Evolutionary conservation across 2,113 vertebrate species (phyloP), one percentile per base, ranked within the genome.

Genomic region (Oostethus manadensis): DNA sequence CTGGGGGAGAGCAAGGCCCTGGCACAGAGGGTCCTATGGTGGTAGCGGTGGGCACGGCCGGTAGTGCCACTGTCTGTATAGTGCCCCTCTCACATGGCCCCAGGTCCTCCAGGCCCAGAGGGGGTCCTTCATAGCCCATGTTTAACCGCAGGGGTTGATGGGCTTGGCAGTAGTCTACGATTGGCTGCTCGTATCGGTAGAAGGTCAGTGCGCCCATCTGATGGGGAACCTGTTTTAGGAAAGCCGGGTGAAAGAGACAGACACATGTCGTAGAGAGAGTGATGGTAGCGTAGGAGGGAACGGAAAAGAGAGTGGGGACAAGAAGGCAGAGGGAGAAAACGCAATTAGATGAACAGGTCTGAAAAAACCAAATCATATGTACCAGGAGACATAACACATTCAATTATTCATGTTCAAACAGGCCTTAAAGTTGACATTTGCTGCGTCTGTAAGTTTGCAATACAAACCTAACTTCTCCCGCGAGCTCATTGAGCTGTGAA

Each of bases 161-260:
- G 48, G 90, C 89, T 76, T 91, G 90, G 85, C 90, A 92, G 88
- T 90, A 92, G 80, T 91, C 90, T 61, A 91, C 88, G 16, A 92
- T 88, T 10, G 90, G 90, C 77, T 91, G 90, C 60, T 92, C 90
- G 9, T 91, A 91, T 58, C 89, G 85, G 81, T 90, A 92, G 85
- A 91, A 92, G 71, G 89, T 84, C 84, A 92, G 73, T 8, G 89
- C 87, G n/a, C 88, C 85, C 88, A 92, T 88, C 87, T 92, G 90
- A 72, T 90, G 90, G 44, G 90, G 89, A 59, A 92, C 87, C 90
- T 92, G 86, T 68, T 58, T 6, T 60, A 33, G 0, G 8, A 17
- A 64, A 15, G 65, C 49, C 49, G 45, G 76, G 56, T 15, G 56
- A 6, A 33, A 47, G 33, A 29, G 45, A 40, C 14, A 16, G 46